These are phyloP conservation scores for Sphaeramia orbicularis DNA, from an alignment of 2,797 vertebrate genomes.

Conservation along the genomic window DNA sequence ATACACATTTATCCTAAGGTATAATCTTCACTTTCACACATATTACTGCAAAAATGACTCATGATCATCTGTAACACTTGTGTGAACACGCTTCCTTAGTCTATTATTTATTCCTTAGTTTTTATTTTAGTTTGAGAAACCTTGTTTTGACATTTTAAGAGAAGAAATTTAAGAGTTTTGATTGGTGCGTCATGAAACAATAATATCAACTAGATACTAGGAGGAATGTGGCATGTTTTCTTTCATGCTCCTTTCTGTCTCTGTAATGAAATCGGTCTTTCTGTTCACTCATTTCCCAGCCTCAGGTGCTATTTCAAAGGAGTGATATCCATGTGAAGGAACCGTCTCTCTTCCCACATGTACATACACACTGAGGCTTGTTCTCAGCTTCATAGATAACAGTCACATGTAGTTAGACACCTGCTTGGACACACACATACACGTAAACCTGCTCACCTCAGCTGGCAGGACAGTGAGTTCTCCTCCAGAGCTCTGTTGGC, in stretches of 20 bases:
- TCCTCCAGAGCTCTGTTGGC: constrained; percentile 60
- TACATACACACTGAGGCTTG: constrained; percentile 15
- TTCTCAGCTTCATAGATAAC: constrained; percentile 37
- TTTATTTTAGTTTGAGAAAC: background rate
- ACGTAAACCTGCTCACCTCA: constrained; percentile 61
- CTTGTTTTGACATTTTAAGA: background rate
- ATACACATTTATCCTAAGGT: constrained; percentile 8
- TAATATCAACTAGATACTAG: constrained; percentile 5
- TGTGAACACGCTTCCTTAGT: constrained; percentile 1
- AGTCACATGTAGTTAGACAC: constrained; percentile 17
- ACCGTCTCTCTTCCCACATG: constrained; percentile 3
- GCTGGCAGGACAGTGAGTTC: constrained; percentile 53
- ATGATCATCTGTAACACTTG: background rate
- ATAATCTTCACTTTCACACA: constrained; percentile 1
- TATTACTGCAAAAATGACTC: constrained; percentile 4
- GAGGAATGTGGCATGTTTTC: background rate
- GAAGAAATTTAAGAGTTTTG: background rate
- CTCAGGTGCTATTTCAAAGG: constrained; percentile 30
- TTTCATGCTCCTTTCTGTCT: constrained; percentile 2
- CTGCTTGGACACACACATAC: constrained; percentile 25
- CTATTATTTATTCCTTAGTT: constrained; percentile 4
- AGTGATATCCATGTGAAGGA: constrained; percentile 30
- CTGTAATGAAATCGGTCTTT: constrained; percentile 19
- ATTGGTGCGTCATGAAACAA: constrained; percentile 12
- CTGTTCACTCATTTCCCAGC: constrained; percentile 21